Evolutionary conservation across 92 coral and sea anemone genomes (phyloP).

Genomic region (Virgularia gustaviana): DNA sequence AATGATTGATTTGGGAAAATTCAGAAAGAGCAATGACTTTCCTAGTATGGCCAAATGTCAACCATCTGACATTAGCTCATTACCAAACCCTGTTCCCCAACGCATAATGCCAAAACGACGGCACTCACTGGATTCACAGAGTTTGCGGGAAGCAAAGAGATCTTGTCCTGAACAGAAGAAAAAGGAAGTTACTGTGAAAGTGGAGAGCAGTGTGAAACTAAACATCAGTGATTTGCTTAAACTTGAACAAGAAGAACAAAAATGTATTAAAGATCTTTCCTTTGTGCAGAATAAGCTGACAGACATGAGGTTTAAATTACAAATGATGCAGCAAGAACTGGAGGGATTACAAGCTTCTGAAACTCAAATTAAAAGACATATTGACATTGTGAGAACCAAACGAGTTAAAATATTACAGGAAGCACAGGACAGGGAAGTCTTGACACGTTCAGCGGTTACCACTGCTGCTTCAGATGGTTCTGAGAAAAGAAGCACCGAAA

Average conservation of each 20-base stretch:
- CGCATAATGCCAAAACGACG: conserved; percentile 1
- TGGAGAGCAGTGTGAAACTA: conserved; percentile 51
- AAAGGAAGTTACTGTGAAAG: conserved; percentile 42
- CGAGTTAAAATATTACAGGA: conserved; percentile 69
- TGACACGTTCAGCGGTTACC: not conserved
- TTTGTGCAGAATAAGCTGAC: conserved; percentile 64
- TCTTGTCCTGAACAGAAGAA: conserved; percentile 8
- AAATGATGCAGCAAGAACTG: conserved; percentile 72
- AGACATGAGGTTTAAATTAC: conserved; percentile 67
- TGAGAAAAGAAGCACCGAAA: not conserved
- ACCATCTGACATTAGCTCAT: not conserved
- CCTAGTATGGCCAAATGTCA: not conserved
- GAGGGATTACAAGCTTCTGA: conserved; percentile 75
- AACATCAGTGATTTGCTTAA: conserved; percentile 69
- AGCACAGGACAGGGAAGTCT: conserved; percentile 46
- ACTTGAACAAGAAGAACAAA: conserved; percentile 89
- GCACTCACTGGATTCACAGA: conserved; percentile 2
- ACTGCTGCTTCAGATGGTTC: conserved; percentile 3
- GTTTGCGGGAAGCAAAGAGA: conserved; percentile 6
- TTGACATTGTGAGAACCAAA: conserved; percentile 60
- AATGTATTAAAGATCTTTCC: conserved; percentile 64
- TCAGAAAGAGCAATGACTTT: conserved; percentile 15
- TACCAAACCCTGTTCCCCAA: not conserved
- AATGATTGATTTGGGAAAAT: conserved; percentile 28
- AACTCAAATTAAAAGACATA: conserved; percentile 60